A percentile compares a stretch with the other conserved stretches of the same genome.
Evolutionary conservation across 1,140 invertebrate genomes (phyloP).

Genomic region (Steinernema khuongi): DNA sequence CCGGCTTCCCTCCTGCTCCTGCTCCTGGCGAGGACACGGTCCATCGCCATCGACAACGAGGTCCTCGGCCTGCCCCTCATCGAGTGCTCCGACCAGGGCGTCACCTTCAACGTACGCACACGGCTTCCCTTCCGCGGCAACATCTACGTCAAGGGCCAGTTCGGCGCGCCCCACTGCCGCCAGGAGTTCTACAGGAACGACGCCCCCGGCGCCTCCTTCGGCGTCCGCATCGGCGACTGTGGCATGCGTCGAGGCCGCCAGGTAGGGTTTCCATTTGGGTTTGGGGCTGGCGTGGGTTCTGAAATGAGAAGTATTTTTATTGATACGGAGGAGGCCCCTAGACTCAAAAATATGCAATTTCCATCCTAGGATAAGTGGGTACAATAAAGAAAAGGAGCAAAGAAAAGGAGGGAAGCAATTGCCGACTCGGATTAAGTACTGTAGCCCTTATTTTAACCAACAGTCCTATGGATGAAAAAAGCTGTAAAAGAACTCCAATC

Average conservation of each 20-base stretch:
- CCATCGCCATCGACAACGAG: slow-evolving; percentile 17
- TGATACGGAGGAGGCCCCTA: background rate
- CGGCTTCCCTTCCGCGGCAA: slow-evolving; percentile 28
- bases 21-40: background rate
- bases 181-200: slow-evolving; percentile 23
- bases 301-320: background rate
- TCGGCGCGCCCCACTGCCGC: background rate
- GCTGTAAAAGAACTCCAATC: no score
- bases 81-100: slow-evolving; percentile 8
- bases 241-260: slow-evolving; percentile 33
- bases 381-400: no score
- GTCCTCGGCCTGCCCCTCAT: slow-evolving; percentile 10
- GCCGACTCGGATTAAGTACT: no score
- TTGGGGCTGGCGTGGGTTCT: background rate
- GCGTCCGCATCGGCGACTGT: slow-evolving; percentile 28
- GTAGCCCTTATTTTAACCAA: no score
- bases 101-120: slow-evolving; percentile 17
- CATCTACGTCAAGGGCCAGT: slow-evolving; percentile 32
- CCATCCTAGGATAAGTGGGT: no score
- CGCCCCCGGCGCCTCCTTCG: slow-evolving; percentile 11
- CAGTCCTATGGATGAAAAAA: no score
- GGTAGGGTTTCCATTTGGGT: slow-evolving; percentile 7
- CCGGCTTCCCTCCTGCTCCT: background rate
- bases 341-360: no score
- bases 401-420: no score